Base-by-base conservation (phyloP, 1,140 invertebrate species). In the Hylyphantes graminicola region DNA sequence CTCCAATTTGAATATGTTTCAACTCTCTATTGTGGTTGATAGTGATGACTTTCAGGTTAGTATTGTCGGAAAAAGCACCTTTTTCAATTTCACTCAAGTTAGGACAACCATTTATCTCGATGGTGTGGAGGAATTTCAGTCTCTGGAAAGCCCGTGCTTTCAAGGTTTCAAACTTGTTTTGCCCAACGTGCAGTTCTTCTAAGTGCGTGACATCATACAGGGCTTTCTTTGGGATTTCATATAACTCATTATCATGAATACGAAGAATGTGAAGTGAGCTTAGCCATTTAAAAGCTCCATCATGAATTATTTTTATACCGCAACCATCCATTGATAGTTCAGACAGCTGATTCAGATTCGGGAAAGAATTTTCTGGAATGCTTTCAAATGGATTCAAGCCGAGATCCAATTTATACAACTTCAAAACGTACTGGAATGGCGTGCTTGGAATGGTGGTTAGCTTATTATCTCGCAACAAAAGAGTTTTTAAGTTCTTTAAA, bases 401-500 rank as follows among this genome's bases (percentile, higher is more conserved):
- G 19, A 97, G 91, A 87, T 95, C 94, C 6, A 97, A 89, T 57
- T 84, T 87, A 70, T 87, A 86, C 17, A 91, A 85, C 65, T 87
- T 93, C 55, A 93, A 93, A 82, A 96, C 89, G 0, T 93, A 91
- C 13, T 92, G 91, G 85, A 95, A 93, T 0, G 94, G 93, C 11
- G 92, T 88, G 2, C 93, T 94, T 9, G 87, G 87, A 65, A 90
- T 85, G 17, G 92, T 90, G 85, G 91, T 93, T 55, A 97, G 90
- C 73, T 94, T 93, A 89, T 97, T 98, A 88, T 96, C 94, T 87
- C 96, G 94, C 63, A 97, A 90, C 87, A 95, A 94, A 0, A 98
- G 90, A 0, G 94, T 93, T 72, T 94, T 90, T 51, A 97, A 91
- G 2, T 93, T 92, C 0, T 91, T 90, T 17, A 97, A 89, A 2